These are phyloP conservation scores for Chaetophractus vellerosus DNA, from an alignment of 2,797 vertebrate species.

Conservation along the genomic window DNA sequence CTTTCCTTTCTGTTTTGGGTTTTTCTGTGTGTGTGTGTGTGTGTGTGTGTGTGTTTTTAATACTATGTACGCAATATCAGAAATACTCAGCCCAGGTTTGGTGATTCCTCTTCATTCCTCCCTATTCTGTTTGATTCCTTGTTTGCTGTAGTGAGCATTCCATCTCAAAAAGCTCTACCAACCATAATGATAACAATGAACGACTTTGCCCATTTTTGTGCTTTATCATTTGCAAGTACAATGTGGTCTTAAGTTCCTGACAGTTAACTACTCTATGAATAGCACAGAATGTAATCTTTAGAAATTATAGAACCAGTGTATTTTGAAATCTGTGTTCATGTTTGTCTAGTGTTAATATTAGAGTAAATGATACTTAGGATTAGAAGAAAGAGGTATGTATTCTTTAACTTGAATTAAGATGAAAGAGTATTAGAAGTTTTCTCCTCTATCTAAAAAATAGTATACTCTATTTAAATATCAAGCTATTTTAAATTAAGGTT, in stretches of 20 bases:
- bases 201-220: not conserved
- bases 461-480: slow-evolving; percentile 41
- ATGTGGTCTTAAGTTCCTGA: slow-evolving; percentile 47
- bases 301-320: slow-evolving; percentile 63
- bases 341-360: slow-evolving; percentile 52
- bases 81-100: not conserved
- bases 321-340: slow-evolving; percentile 31
- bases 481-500: slow-evolving; percentile 54
- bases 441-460: not conserved
- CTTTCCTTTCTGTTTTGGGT: slow-evolving; percentile 7
- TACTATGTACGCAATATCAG: not conserved
- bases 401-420: slow-evolving; percentile 68
- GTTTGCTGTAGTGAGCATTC: slow-evolving; percentile 14
- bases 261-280: slow-evolving; percentile 21
- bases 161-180: slow-evolving; percentile 25
- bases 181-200: not conserved
- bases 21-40: not conserved
- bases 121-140: slow-evolving; percentile 27
- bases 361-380: slow-evolving; percentile 49
- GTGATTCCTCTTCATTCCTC: not conserved
- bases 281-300: slow-evolving; percentile 39
- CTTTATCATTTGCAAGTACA: slow-evolving; percentile 16
- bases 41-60: not conserved
- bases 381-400: slow-evolving; percentile 10
- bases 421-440: slow-evolving; percentile 48